Evolutionary conservation across 2,113 vertebrate species (phyloP).

Genomic region (Tetrao urogallus): DNA sequence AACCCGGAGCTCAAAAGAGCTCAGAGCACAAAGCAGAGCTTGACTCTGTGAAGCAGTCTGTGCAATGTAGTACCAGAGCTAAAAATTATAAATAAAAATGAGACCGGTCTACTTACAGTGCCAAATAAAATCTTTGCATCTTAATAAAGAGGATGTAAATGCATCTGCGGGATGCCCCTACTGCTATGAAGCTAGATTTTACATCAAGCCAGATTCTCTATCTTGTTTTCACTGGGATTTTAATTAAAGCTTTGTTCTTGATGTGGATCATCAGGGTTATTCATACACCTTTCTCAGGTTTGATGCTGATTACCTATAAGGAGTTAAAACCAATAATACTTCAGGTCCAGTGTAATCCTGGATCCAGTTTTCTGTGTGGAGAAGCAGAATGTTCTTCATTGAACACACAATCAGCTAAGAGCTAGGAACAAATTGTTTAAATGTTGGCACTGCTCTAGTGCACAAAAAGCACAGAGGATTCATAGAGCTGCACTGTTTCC

Average conservation of each 20-base stretch:
- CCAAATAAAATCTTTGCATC: background rate
- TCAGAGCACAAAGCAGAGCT: background rate
- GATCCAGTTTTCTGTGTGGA: background rate
- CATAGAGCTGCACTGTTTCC: background rate
- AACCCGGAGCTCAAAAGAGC: background rate
- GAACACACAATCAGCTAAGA: background rate
- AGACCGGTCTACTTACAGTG: background rate
- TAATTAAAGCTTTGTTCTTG: constrained; percentile 1
- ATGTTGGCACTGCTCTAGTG: background rate
- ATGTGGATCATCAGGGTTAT: background rate
- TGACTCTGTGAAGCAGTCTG: background rate
- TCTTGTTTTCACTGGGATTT: background rate
- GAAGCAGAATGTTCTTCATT: background rate
- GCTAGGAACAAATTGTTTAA: background rate
- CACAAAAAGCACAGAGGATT: background rate
- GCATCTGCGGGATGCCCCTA: background rate
- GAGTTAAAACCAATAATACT: background rate
- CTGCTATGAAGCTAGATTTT: background rate
- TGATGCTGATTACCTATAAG: background rate
- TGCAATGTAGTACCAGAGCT: background rate
- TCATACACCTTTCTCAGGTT: background rate
- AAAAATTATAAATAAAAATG: constrained; percentile 19
- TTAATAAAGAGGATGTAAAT: constrained; percentile 8
- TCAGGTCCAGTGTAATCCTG: background rate
- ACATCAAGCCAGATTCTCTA: background rate